Conservation (phyloP, 2,113 vertebrate genomes). For the Campylorhamphus procurvoides region DNA sequence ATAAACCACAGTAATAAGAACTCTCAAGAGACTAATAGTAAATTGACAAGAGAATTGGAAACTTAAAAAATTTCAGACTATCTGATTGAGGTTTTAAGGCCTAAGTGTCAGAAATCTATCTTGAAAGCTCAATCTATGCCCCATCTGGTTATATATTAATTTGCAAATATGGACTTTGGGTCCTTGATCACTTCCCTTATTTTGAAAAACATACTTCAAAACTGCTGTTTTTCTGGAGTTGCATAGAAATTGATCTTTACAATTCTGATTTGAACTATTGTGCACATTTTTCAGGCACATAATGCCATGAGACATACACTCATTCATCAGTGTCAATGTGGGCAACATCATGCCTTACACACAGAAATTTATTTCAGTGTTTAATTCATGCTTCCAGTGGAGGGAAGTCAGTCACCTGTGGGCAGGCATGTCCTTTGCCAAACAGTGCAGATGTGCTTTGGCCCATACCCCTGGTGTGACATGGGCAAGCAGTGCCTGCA, state of each 20-base stretch:
- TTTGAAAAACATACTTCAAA: neutral
- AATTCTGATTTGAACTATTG: neutral
- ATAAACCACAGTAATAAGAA: neutral
- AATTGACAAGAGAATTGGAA: neutral
- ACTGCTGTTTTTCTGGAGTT: neutral
- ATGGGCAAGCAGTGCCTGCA: neutral
- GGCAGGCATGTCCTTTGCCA: neutral
- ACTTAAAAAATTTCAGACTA: neutral
- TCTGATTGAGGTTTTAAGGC: neutral
- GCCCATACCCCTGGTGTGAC: accelerated
- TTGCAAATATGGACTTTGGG: neutral
- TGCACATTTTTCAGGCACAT: neutral
- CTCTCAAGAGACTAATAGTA: neutral
- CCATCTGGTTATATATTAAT: neutral
- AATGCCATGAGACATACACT: no score
- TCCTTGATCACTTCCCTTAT: neutral
- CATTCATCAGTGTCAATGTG: neutral
- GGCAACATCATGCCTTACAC: accelerated
- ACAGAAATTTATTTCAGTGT: neutral
- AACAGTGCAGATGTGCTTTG: accelerated
- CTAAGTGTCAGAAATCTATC: neutral
- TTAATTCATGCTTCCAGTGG: neutral
- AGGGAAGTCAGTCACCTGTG: accelerated
- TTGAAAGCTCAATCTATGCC: neutral
- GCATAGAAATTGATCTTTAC: neutral